Evolutionary conservation across 2,888 invertebrate genomes (phyloP).

Genomic region (Esperia sulphurella): DNA sequence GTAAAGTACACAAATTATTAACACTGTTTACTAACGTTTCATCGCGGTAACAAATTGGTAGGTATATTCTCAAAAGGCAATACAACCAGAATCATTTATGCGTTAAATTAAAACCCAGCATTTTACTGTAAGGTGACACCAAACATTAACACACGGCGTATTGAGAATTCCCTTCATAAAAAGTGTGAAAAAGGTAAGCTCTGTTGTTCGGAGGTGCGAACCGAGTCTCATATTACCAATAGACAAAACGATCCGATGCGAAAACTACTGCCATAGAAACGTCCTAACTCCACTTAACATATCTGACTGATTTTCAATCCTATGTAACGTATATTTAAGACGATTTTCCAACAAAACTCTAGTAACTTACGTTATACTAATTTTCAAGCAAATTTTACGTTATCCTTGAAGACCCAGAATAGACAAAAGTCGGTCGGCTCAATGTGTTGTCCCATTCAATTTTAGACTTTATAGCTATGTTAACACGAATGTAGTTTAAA

Average conservation of each 20-base stretch:
- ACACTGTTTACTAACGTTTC: no score
- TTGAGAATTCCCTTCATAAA: constrained; percentile 53
- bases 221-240: constrained; percentile 72
- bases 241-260: constrained; percentile 60
- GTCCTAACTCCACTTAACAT: constrained; percentile 21
- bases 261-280: constrained; percentile 28
- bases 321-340: constrained; percentile 27
- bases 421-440: constrained; percentile 68
- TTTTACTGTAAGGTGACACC: constrained; percentile 50
- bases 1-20: no score
- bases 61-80: not conserved
- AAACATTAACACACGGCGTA: constrained; percentile 40
- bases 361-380: constrained; percentile 40
- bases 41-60: no score
- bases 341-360: constrained; percentile 26
- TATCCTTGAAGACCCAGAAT: constrained; percentile 70
- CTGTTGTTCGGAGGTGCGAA: constrained; percentile 72
- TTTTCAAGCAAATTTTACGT: constrained; percentile 50
- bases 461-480: constrained; percentile 45
- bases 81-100: not conserved
- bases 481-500: constrained; percentile 33
- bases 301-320: constrained; percentile 23
- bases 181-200: constrained; percentile 65
- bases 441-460: constrained; percentile 28
- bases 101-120: constrained; percentile 4